These are phyloP conservation scores for Ochotona princeps DNA, from an alignment of 2,113 vertebrate species.

Conservation along the genomic window DNA sequence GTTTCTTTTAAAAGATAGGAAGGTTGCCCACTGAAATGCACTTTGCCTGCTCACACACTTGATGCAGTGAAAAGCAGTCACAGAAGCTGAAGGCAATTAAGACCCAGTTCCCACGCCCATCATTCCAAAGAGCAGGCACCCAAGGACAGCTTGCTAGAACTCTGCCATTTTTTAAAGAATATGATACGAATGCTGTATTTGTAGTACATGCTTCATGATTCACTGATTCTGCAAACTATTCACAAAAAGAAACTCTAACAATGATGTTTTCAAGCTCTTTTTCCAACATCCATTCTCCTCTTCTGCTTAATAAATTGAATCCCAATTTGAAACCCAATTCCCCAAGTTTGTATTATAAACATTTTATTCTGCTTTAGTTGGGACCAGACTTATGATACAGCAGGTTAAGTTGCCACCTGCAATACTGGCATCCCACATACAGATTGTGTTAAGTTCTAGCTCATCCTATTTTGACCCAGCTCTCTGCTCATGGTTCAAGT, in stretches of 20 bases:
- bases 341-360: neutral
- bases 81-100: slow-evolving; percentile 61
- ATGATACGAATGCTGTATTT: neutral
- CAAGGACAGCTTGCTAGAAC: slow-evolving; percentile 23
- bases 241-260: neutral
- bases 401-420: too few species aligned
- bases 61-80: slow-evolving; percentile 45
- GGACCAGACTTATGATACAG: too few species aligned
- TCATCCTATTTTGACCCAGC: too few species aligned
- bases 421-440: too few species aligned
- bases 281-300: neutral
- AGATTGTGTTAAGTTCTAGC: too few species aligned
- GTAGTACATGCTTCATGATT: slow-evolving; percentile 12
- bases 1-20: slow-evolving; percentile 31
- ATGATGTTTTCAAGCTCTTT: neutral
- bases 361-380: slow-evolving; percentile 52
- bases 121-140: slow-evolving; percentile 44
- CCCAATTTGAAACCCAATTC: neutral
- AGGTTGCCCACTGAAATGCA: slow-evolving; percentile 4
- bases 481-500: too few species aligned
- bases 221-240: slow-evolving; percentile 38
- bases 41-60: slow-evolving; percentile 24
- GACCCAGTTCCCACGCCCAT: neutral
- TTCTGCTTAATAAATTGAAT: neutral
- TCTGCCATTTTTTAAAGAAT: slow-evolving; percentile 19